These are phyloP conservation scores for Orthosia cruda DNA, from an alignment of 2,888 invertebrate genomes.

Conservation along the genomic window DNA sequence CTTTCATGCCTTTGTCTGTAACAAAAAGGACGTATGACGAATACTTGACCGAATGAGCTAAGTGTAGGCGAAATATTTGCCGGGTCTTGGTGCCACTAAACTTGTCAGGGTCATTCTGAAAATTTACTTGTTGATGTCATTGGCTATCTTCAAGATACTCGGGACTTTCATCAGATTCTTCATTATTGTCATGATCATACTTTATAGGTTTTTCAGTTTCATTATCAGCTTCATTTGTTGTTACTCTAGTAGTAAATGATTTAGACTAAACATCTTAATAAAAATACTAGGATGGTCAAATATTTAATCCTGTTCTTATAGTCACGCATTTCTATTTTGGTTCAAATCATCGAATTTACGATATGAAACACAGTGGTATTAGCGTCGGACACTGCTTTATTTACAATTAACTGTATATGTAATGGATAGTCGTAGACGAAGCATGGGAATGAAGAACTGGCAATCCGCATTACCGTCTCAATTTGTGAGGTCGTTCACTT, in stretches of 20 bases:
- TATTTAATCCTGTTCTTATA: constrained; percentile 7
- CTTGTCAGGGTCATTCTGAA: constrained; percentile 55
- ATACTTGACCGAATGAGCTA: constrained; percentile 66
- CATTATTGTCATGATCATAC: not conserved
- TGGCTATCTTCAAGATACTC: not conserved
- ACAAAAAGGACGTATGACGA: constrained; percentile 67
- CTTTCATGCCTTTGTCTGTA: constrained; percentile 58
- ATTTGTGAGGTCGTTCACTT: constrained; percentile 86
- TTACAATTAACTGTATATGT: constrained; percentile 57
- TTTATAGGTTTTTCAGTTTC: not conserved
- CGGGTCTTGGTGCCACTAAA: constrained; percentile 46
- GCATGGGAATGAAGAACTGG: constrained; percentile 65
- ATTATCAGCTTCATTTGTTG: not conserved
- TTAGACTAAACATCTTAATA: not conserved
- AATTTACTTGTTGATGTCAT: constrained; percentile 41
- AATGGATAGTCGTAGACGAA: constrained; percentile 46
- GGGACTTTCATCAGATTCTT: not conserved
- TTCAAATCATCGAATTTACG: constrained; percentile 20
- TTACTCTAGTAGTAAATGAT: not conserved
- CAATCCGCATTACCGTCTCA: constrained; percentile 69
- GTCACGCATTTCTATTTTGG: constrained; percentile 10
- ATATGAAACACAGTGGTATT: constrained; percentile 18
- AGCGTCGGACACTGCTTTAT: constrained; percentile 42
- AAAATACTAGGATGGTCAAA: not conserved
- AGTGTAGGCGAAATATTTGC: constrained; percentile 66